Evolutionary conservation across 2,113 vertebrate genomes (phyloP).

Genomic region (Arenaria interpres): DNA sequence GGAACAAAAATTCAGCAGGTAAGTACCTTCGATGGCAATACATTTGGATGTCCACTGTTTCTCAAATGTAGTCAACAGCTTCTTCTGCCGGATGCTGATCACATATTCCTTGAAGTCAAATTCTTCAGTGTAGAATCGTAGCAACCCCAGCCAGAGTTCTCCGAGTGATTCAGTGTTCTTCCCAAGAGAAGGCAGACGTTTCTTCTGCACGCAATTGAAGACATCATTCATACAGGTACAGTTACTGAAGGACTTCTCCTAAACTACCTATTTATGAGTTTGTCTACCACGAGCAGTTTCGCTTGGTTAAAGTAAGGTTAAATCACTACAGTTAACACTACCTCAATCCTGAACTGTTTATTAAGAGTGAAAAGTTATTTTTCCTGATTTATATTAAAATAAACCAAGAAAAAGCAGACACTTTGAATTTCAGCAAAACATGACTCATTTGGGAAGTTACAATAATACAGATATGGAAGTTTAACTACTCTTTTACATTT

Average conservation of each 20-base stretch:
- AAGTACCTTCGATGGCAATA: constrained; percentile 95
- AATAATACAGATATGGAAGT: background rate
- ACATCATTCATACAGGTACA: background rate
- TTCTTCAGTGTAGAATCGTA: constrained; percentile 98
- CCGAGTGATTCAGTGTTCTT: constrained; percentile 92
- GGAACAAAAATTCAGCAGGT: background rate
- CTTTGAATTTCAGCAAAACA: background rate
- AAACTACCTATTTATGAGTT: background rate
- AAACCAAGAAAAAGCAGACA: background rate
- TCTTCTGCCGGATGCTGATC: constrained; percentile 95
- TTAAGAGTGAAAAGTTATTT: background rate
- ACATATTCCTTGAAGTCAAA: constrained; percentile 98
- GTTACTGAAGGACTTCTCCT: background rate
- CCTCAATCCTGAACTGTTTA: background rate
- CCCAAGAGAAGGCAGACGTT: constrained; percentile 81
- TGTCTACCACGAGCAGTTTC: background rate
- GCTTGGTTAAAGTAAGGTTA: background rate
- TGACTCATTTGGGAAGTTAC: background rate
- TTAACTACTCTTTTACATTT: background rate
- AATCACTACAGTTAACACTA: background rate
- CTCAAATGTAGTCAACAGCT: constrained; percentile 95
- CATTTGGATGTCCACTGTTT: constrained; percentile 99
- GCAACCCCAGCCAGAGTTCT: constrained; percentile 93
- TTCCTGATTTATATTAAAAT: background rate
- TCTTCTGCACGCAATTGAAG: constrained; percentile 75